Percentiles rank a stretch among this genome's conserved stretches.
phyloP scores from a whole-genome alignment of 1,140 invertebrate genomes.

The Mizuhopecten yessoensis region DNA sequence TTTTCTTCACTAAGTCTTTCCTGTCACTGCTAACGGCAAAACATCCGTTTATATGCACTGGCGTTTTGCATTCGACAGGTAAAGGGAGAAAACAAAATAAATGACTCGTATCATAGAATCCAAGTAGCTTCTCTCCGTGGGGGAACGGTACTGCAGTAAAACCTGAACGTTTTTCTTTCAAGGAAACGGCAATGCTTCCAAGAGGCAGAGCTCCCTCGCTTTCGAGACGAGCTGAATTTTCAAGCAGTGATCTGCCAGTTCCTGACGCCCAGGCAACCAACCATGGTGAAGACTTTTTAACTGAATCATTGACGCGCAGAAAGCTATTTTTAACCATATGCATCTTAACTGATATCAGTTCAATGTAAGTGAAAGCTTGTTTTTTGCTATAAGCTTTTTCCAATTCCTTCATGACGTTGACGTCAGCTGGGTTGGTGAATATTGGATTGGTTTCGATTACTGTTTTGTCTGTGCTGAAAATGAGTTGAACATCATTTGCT shows the following conservation, averaged over 20 bases:
- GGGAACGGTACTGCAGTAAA: neutral
- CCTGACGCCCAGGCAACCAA: constrained; percentile 46
- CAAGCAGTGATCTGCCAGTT: neutral
- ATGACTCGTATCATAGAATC: constrained; percentile 57
- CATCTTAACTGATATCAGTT: constrained; percentile 21
- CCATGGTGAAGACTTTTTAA: neutral
- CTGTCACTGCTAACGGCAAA: constrained; percentile 59
- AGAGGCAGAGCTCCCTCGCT: neutral
- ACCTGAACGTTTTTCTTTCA: neutral
- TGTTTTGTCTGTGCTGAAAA: constrained; percentile 49
- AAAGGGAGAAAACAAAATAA: constrained; percentile 58
- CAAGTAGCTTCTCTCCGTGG: neutral
- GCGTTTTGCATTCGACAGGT: constrained; percentile 45
- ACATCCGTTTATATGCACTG: constrained; percentile 57
- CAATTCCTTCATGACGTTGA: constrained; percentile 23
- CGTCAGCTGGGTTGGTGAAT: neutral
- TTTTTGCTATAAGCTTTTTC: neutral
- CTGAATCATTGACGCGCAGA: neutral
- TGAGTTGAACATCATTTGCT: neutral
- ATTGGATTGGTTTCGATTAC: neutral
- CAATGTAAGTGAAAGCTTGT: neutral
- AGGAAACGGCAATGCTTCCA: neutral
- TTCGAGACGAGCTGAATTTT: neutral
- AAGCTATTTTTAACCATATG: neutral
- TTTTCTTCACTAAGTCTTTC: constrained; percentile 42